Evolutionary conservation across 1,140 invertebrate species (phyloP).

Genomic region (Antheraea pernyi): DNA sequence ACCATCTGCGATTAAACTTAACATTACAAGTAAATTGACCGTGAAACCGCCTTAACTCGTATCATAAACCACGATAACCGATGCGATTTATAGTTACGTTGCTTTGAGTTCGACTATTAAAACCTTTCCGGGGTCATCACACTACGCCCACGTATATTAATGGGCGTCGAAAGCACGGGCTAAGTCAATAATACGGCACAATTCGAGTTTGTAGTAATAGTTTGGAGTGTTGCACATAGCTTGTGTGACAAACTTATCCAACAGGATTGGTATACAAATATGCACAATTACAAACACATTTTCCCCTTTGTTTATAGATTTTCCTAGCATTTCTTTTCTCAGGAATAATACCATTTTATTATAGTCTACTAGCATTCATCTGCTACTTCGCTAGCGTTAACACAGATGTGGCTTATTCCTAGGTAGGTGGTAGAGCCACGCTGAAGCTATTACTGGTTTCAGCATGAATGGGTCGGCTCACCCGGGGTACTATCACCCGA

Average conservation of each 20-base stretch:
- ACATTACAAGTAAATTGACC: conserved; percentile 20
- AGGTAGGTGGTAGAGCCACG: too few species aligned
- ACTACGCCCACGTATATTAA: conserved; percentile 50
- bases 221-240: not conserved
- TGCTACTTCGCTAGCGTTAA: too few species aligned
- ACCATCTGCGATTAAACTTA: conserved; percentile 1
- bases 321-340: not conserved
- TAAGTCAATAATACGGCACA: conserved; percentile 11
- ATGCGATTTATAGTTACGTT: conserved; percentile 16
- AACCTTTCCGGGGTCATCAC: conserved; percentile 55
- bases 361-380: too few species aligned
- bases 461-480: too few species aligned
- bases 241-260: not conserved
- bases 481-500: too few species aligned
- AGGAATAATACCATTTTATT: too few species aligned
- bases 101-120: conserved; percentile 21
- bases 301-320: not conserved
- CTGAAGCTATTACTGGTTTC: too few species aligned
- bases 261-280: not conserved
- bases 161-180: not conserved
- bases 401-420: too few species aligned
- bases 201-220: not conserved
- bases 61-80: conserved; percentile 19
- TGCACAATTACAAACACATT: not conserved
- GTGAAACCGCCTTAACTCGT: conserved; percentile 16